Evolutionary conservation across 2,797 vertebrate species (phyloP).

Genomic region (Sebastes iracundus): DNA sequence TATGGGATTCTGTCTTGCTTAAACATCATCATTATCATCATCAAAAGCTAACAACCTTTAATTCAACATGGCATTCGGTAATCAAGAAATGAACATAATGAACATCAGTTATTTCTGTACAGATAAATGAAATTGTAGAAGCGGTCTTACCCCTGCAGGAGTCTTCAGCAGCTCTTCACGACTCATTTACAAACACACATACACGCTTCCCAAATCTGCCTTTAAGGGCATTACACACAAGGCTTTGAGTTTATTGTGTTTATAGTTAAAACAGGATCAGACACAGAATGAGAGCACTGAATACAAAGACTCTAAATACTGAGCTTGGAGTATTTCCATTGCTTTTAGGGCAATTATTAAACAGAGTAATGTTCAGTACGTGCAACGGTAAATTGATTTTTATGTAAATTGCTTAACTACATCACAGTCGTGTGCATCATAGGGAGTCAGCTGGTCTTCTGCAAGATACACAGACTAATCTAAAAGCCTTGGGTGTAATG

Average conservation of each 20-base stretch:
- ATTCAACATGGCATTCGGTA: conserved; percentile 69
- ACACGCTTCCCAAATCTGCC: conserved; percentile 22
- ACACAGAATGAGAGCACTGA: neutral
- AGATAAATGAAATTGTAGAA: conserved; percentile 87
- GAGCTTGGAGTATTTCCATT: neutral
- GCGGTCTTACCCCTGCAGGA: conserved; percentile 84
- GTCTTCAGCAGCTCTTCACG: conserved; percentile 69
- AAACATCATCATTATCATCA: conserved; percentile 69
- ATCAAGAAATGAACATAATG: conserved; percentile 63
- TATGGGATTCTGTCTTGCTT: conserved; percentile 83
- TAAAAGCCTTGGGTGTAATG: conserved; percentile 70
- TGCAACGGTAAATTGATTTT: neutral
- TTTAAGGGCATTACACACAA: conserved; percentile 73
- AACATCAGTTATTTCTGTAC: conserved; percentile 79
- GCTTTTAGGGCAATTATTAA: neutral
- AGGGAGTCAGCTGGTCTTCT: neutral
- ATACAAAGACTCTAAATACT: neutral
- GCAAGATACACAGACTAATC: neutral
- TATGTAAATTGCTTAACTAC: neutral
- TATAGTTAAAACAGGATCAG: neutral
- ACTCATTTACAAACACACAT: conserved; percentile 50
- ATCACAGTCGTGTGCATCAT: neutral
- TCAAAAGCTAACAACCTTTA: conserved; percentile 65
- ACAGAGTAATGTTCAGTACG: neutral
- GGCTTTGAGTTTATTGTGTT: conserved; percentile 44